Evolutionary conservation across 2,797 vertebrate genomes (phyloP), one percentile per base, ranked within the genome.

Genomic region (Falco concolor): DNA sequence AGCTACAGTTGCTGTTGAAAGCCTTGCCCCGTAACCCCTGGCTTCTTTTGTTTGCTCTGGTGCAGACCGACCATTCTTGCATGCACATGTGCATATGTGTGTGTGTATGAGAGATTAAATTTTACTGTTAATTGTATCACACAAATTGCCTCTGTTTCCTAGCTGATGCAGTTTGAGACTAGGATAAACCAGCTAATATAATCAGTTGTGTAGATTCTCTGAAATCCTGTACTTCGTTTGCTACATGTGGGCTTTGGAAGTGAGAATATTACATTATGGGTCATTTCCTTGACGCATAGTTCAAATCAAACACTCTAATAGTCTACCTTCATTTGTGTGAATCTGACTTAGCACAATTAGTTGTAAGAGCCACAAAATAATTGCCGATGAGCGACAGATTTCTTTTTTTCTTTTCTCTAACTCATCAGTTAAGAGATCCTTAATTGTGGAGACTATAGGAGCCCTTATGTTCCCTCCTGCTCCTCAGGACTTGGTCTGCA

Each of bases 71-170:
- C 36, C 9, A 1, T 40, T 72, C 34, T 45, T 60, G 60, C 24
- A 21, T 24, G 9, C 0, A 1, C 16, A 5, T 40, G 36, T 32
- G 32, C 15, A 3, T 15, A 7, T 1, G 1, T 36, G 10, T 5
- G 5, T 18, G 20, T 44, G 24, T 56, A 25, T 0, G 5, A 73
- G 30, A 65, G n/a, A 83, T 84, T 72, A 70, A 59, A 85, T 87
- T 83, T 63, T 89, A 8, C 38, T 36, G 32, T 57, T 76, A 76
- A 73, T 80, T 65, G 13, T 81, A 36, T 68, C 65, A 44, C 25
- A 65, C 42, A 86, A 61, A 72, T 64, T 53, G 27, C 73, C 68
- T 72, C 61, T 83, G 25, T 94, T 70, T 86, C 57, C 28, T 84
- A 53, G 13, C 42, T 88, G 79, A 72, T 91, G 65, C 24, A 65